These are phyloP conservation scores for Eulemur coronatus DNA, from an alignment of 2,797 vertebrate genomes.

Conservation along the genomic window DNA sequence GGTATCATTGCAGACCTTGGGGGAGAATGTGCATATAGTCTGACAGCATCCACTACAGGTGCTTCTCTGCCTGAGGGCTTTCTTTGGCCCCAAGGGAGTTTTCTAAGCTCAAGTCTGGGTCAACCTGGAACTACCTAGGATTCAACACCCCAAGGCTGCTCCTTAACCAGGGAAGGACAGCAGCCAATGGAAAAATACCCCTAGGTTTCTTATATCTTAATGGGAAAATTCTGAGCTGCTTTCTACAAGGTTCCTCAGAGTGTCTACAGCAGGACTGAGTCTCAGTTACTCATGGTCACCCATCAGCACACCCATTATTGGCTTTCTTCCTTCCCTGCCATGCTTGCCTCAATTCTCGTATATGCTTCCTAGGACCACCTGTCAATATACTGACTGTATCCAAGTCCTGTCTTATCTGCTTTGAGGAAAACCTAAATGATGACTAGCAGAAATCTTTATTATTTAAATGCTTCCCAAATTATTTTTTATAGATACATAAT, in stretches of 20 bases:
- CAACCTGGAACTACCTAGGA: not conserved
- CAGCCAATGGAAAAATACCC: not conserved
- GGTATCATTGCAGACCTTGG: not conserved
- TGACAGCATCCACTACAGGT: not conserved
- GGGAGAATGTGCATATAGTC: not conserved
- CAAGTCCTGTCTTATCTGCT: not conserved
- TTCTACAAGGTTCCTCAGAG: not conserved
- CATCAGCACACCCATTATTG: not conserved
- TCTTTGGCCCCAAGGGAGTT: not conserved
- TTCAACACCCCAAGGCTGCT: not conserved
- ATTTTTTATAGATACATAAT: not conserved
- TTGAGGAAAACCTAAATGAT: not conserved
- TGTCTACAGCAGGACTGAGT: not conserved
- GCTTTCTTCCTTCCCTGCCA: not conserved
- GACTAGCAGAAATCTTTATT: not conserved
- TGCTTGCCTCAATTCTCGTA: not conserved
- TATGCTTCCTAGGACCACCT: not conserved
- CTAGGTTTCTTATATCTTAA: not conserved
- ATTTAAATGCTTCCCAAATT: not conserved
- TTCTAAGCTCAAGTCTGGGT: not conserved
- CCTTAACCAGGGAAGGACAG: not conserved
- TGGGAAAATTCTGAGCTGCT: not conserved
- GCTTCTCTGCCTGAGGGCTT: not conserved
- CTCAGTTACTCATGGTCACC: not conserved
- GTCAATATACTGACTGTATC: not conserved